Evolutionary conservation across 1,140 invertebrate species (phyloP), one percentile per base, ranked within the genome.

Genomic region (Bombus sylvicola): DNA sequence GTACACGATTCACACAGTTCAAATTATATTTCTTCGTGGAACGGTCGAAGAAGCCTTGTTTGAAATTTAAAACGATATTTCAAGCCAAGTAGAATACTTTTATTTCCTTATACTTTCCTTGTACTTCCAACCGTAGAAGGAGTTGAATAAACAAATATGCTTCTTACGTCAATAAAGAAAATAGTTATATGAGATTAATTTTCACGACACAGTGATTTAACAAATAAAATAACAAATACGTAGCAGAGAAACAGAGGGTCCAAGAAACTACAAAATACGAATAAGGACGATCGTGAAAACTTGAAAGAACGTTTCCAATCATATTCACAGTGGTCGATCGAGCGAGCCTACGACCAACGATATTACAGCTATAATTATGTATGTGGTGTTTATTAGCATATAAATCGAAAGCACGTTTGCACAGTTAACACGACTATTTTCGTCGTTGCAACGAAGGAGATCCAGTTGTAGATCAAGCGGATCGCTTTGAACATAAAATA

Each of bases 401-500:
- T 53, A 69, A 80, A 80, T 80, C 28, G 43, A 53, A 43, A 2
- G 0, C 25, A 15, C 25, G 10, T 47, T 53, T 37, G 31, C 4
- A 18, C 4, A 10, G 39, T 10, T 76, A 47, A 68, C 31, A 13
- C 3, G 9, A 39, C 34, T 66, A 69, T 66, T 47, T 68, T 43
- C 68, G 47, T 34, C 62, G 47, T 18, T 28, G 13, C 13, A n/a
- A 25, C 3, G n/a, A 15, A 28, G 22, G 31, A 28, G 68, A 57
- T 57, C 28, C 18, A 22, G 28, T 31, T 25, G 9, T 25, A 41
- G 37, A 81, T 81, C 68, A 12, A 25, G 39, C 22, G 28, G 12
- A 47, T 68, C 68, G 37, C 43, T 81, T 62, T 72, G 68, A 81
- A 72, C 68, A 53, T 82, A 75, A 66, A 47, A 75, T 79, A 84